phyloP scores from a whole-genome alignment of 2,113 vertebrate genomes.

The Ciconia maguari region DNA sequence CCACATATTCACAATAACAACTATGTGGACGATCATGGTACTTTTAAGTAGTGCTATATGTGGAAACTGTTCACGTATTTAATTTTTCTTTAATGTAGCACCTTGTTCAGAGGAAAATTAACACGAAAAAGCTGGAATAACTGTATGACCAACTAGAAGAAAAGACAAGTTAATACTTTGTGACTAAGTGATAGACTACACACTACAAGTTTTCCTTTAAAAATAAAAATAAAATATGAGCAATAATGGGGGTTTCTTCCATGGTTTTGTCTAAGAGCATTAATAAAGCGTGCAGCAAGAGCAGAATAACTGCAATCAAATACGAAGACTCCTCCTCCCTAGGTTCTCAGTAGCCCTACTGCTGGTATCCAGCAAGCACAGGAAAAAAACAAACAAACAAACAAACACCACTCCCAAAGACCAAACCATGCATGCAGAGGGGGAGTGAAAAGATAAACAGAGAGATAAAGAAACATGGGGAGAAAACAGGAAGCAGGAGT shows the following conservation, averaged over 20 bases:
- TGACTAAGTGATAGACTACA: neutral
- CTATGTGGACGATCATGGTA: neutral
- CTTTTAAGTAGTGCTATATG: neutral
- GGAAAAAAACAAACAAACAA: neutral
- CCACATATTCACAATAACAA: neutral
- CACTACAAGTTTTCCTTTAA: neutral
- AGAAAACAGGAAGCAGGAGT: neutral
- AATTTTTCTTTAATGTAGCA: neutral
- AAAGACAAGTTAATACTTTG: neutral
- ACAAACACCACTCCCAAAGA: neutral
- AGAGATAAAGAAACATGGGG: neutral
- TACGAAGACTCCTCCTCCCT: neutral
- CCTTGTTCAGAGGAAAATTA: neutral
- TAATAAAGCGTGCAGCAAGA: neutral
- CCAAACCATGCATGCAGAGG: accelerated
- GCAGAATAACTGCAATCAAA: neutral
- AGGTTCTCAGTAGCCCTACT: neutral
- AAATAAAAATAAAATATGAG: neutral
- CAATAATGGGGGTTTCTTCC: neutral
- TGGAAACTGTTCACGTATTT: neutral
- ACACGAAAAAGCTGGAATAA: neutral
- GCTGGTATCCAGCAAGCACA: neutral
- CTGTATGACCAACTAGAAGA: neutral
- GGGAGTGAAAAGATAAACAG: accelerated
- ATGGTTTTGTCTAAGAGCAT: neutral